These are phyloP conservation scores for Erebia palarica DNA, from an alignment of 2,888 invertebrate species.

Conservation along the genomic window DNA sequence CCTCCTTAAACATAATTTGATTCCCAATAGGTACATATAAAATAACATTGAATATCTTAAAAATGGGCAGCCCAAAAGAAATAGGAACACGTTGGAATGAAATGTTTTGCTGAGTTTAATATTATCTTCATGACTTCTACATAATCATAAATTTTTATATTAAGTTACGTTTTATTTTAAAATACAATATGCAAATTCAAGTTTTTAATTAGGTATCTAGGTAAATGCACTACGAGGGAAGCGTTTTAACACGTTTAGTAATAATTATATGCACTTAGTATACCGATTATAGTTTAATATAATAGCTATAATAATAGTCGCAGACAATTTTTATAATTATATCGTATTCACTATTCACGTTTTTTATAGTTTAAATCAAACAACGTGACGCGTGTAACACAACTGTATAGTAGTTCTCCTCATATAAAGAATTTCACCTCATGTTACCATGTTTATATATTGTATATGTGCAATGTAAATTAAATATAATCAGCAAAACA, in stretches of 20 bases:
- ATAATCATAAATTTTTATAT: background rate
- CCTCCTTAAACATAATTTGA: background rate
- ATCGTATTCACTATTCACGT: too few species aligned
- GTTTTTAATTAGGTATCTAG: too few species aligned
- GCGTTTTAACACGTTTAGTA: too few species aligned
- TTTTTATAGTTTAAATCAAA: background rate
- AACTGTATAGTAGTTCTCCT: background rate
- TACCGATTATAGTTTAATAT: too few species aligned
- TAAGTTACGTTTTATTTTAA: background rate
- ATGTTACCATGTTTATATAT: background rate
- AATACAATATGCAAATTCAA: too few species aligned
- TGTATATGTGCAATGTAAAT: conserved; percentile 1
- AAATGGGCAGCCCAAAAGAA: background rate
- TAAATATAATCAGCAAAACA: conserved; percentile 26
- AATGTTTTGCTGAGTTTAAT: background rate
- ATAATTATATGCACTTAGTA: too few species aligned
- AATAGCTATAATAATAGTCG: too few species aligned
- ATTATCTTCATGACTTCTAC: background rate
- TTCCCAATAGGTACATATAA: background rate
- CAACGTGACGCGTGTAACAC: background rate
- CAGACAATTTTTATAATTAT: too few species aligned
- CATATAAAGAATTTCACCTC: background rate
- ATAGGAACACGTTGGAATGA: background rate
- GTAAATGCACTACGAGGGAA: too few species aligned
- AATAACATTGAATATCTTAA: background rate